Percentiles rank a stretch among this genome's conserved stretches.
phyloP scores from a whole-genome alignment of 2,888 invertebrate genomes.

The Neocrepidodera transversa region DNA sequence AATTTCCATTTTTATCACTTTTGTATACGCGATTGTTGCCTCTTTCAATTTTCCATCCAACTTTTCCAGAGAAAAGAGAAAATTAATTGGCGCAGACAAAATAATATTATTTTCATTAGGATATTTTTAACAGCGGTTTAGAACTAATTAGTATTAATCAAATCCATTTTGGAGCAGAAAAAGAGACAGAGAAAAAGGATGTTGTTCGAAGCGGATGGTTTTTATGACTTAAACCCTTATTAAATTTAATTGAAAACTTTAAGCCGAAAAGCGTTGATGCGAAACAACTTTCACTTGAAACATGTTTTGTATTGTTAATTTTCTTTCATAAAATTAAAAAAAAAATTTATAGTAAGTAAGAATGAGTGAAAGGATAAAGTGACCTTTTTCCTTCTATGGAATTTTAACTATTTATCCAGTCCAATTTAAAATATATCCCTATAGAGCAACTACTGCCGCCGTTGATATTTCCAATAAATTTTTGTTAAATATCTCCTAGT shows the following conservation, averaged over 20 bases:
- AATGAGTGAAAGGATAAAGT: too few species aligned
- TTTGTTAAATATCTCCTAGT: conserved; percentile 16
- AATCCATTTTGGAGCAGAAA: conserved; percentile 11
- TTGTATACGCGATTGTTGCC: background rate
- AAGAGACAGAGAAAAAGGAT: conserved; percentile 10
- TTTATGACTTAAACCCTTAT: conserved; percentile 13
- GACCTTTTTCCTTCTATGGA: too few species aligned
- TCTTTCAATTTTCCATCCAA: background rate
- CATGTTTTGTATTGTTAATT: too few species aligned
- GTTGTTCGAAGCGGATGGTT: conserved; percentile 8
- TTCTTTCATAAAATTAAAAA: too few species aligned
- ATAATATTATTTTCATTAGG: conserved; percentile 13
- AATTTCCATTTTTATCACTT: background rate
- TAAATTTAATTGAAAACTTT: conserved; percentile 14
- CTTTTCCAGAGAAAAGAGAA: conserved; percentile 4
- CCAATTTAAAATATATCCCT: conserved; percentile 4
- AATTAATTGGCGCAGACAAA: conserved; percentile 14
- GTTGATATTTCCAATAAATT: conserved; percentile 20
- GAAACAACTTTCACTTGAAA: conserved; percentile 3
- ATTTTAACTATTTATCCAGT: conserved; percentile 2
- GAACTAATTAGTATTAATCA: conserved; percentile 19
- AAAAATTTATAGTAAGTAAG: too few species aligned
- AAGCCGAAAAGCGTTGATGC: background rate
- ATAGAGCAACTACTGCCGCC: conserved; percentile 1
- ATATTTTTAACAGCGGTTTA: conserved; percentile 17